These are phyloP conservation scores for Pristiophorus japonicus DNA, from an alignment of 2,113 vertebrate genomes.

Conservation along the genomic window DNA sequence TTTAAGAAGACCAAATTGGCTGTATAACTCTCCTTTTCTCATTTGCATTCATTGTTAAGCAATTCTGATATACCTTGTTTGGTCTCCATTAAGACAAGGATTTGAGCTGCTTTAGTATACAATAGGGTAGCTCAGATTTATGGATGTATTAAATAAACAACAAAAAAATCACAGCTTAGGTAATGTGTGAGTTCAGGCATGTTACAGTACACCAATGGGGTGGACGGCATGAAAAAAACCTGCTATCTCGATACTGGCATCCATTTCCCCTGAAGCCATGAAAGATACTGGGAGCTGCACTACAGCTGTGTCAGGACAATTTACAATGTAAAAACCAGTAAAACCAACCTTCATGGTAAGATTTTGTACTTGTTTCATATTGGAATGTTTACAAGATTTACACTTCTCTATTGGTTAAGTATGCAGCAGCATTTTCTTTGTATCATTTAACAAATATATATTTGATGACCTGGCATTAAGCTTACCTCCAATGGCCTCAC, in stretches of 20 bases:
- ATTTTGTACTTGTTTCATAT: background rate
- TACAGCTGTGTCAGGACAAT: background rate
- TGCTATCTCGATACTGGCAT: background rate
- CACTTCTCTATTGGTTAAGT: background rate
- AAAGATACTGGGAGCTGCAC: background rate
- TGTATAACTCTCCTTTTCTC: too few species aligned
- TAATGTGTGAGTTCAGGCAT: background rate
- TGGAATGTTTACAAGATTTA: background rate
- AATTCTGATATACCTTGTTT: background rate
- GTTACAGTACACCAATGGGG: background rate
- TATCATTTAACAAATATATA: background rate
- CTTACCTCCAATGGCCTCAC: constrained; percentile 70
- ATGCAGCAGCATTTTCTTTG: background rate
- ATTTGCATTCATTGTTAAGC: background rate
- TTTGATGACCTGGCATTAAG: background rate
- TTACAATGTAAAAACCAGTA: background rate
- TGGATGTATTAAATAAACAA: background rate
- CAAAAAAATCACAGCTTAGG: background rate
- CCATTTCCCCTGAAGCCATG: background rate
- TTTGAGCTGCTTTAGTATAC: background rate
- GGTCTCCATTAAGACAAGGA: background rate
- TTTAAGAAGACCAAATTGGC: too few species aligned
- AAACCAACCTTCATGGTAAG: background rate
- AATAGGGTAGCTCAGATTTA: background rate
- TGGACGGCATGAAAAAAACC: background rate